Percentiles rank a stretch among this genome's conserved stretches.
These are phyloP conservation scores for Ophioderma brevispina DNA, from an alignment of 35 echinoderm and acorn worm species.

Conservation along the genomic window DNA sequence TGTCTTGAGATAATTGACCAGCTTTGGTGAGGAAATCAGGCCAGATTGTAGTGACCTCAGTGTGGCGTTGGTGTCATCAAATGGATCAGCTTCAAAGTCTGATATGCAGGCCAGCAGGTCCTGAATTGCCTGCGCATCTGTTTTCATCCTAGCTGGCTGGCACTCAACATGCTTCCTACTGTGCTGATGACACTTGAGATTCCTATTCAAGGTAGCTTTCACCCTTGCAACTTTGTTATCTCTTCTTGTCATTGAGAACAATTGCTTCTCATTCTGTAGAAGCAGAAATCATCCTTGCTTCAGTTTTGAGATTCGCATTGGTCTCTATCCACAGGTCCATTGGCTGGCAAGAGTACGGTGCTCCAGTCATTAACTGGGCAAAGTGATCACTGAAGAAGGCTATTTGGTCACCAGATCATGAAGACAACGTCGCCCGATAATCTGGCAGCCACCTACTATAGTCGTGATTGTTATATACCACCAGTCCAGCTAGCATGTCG, in stretches of 20 bases:
- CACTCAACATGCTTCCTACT: constrained; percentile 43
- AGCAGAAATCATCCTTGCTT: constrained; percentile 25
- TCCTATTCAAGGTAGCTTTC: constrained; percentile 6
- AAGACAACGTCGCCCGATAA: neutral
- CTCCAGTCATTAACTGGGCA: constrained; percentile 11
- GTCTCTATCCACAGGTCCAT: constrained; percentile 1
- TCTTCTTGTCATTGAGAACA: constrained; percentile 33
- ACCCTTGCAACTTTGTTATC: constrained; percentile 36
- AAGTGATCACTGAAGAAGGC: neutral
- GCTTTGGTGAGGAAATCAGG: constrained; percentile 37
- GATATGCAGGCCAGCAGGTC: constrained; percentile 27
- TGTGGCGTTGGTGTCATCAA: constrained; percentile 33
- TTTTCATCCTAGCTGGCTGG: constrained; percentile 44
- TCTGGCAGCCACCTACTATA: constrained; percentile 1
- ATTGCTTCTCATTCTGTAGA: constrained; percentile 46
- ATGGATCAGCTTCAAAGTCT: constrained; percentile 44
- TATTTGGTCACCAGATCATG: neutral
- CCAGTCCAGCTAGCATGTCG: neutral
- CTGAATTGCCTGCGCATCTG: constrained; percentile 41
- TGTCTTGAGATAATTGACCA: constrained; percentile 25
- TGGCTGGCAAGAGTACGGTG: constrained; percentile 29
- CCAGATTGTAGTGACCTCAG: constrained; percentile 56
- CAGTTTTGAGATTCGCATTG: constrained; percentile 6
- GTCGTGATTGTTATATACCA: neutral
- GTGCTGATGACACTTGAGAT: constrained; percentile 19